A percentile compares a stretch with the other conserved stretches of the same genome.
These are phyloP conservation scores for Eremobia ochroleuca DNA, from an alignment of 2,888 invertebrate genomes.

Conservation along the genomic window DNA sequence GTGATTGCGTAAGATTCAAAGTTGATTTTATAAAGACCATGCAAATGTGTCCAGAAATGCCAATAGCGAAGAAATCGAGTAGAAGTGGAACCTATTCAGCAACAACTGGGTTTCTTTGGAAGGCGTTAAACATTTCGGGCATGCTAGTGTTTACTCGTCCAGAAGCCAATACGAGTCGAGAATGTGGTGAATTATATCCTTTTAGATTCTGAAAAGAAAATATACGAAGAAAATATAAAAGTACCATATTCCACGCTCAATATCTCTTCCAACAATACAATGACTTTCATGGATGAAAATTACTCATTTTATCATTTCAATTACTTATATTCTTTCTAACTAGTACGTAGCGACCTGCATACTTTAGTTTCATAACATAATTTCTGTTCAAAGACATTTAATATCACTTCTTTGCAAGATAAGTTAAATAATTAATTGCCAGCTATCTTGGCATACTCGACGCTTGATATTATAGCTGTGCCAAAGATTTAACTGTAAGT, in stretches of 20 bases:
- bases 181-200: background rate
- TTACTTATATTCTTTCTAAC: background rate
- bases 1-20: no score
- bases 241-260: background rate
- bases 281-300: background rate
- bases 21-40: no score
- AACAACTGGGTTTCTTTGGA: background rate
- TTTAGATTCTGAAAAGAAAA: background rate
- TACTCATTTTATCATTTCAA: background rate
- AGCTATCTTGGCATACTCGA: background rate
- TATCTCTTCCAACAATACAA: background rate
- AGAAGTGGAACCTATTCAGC: background rate
- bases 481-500: conserved; percentile 2
- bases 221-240: background rate
- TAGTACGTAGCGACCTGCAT: background rate
- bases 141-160: background rate
- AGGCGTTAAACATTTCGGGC: background rate
- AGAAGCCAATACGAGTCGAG: background rate
- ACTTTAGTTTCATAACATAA: background rate
- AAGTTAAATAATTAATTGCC: conserved; percentile 3
- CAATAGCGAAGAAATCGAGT: background rate
- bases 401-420: background rate
- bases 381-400: background rate
- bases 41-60: background rate
- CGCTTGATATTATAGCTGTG: conserved; percentile 6